Base-by-base conservation (phyloP, 2,113 vertebrate species). In the Eurypyga helias region DNA sequence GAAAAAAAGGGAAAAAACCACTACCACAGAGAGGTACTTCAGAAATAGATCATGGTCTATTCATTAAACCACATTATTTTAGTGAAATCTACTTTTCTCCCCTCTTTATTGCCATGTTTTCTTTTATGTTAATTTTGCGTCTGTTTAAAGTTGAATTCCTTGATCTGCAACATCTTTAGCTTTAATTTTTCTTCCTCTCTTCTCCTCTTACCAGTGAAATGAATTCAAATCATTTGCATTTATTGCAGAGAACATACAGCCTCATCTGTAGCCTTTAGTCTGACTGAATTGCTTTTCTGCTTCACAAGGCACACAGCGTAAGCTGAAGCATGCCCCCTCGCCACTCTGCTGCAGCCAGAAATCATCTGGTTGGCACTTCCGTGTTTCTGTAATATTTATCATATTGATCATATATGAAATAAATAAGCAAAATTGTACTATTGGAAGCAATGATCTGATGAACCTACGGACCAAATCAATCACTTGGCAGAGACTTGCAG, bases 211-310 rank as follows among this genome's bases (percentile, higher is more conserved):
- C 36, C 76, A 90, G 88, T 25, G 87, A 97, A 96, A 97, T 80
- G 96, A 94, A 97, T 98, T 97, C 97, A 91, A 66, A 97, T 97
- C 25, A 98, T 98, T 98, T 98, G 98, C 98, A 98, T 98, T 97
- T 98, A 97, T 96, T 98, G 94, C 92, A 55, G 96, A 51, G 96
- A 97, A 97, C 96, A 94, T 86, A 95, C 95, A 61, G 95, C 93
- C 97, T 97, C 96, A 66, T 98, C 97, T 97, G 97, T 93, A 98
- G 98, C 98, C 97, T 95, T 97, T 95, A 92, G 97, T 93, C 96
- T 88, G 96, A 64, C 95, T 96, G 97, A 98, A 98, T 98, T 98
- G 97, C 96, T 98, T 98, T 98, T 98, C 98, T 98, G 98, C 98
- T 98, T 98, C 98, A 97, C 3, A 29, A 97, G 97, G 96, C 98